Percentiles rank a stretch among this genome's conserved stretches.
These are phyloP conservation scores for Bilobella aurantiaca DNA, from an alignment of 1,140 invertebrate species.

Conservation along the genomic window DNA sequence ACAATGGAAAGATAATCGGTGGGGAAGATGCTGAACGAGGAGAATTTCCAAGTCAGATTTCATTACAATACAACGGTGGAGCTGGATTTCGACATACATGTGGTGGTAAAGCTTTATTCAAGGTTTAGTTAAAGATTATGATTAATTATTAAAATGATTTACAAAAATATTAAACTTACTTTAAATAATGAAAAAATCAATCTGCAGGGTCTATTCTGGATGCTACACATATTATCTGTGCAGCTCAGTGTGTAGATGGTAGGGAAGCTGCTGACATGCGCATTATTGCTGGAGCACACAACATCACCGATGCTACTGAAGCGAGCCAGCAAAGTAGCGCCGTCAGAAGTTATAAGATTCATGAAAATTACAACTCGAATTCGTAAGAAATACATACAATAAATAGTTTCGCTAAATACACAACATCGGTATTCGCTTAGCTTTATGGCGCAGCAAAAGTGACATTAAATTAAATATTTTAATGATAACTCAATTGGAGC, in stretches of 20 bases:
- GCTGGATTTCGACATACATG: not conserved
- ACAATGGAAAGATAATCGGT: not conserved
- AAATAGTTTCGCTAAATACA: too few species aligned
- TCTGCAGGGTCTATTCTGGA: not conserved
- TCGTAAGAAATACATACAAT: not conserved
- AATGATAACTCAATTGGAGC: too few species aligned
- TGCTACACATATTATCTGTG: not conserved
- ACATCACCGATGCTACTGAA: not conserved
- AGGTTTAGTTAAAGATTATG: not conserved
- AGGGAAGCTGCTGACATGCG: not conserved
- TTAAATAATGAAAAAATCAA: too few species aligned
- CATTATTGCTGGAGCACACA: not conserved
- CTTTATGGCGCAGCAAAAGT: too few species aligned
- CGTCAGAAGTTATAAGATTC: not conserved
- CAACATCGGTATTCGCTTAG: too few species aligned
- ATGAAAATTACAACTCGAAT: not conserved
- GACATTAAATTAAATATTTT: too few species aligned
- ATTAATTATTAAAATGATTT: not conserved
- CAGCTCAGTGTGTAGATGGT: not conserved
- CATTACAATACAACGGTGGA: not conserved
- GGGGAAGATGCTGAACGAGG: not conserved
- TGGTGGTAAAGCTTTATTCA: not conserved
- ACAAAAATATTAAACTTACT: not conserved
- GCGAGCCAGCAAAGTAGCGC: not conserved
- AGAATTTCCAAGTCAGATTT: not conserved